These are phyloP conservation scores for Oreochromis mossambicus DNA, from an alignment of 2,797 vertebrate species.

Conservation along the genomic window DNA sequence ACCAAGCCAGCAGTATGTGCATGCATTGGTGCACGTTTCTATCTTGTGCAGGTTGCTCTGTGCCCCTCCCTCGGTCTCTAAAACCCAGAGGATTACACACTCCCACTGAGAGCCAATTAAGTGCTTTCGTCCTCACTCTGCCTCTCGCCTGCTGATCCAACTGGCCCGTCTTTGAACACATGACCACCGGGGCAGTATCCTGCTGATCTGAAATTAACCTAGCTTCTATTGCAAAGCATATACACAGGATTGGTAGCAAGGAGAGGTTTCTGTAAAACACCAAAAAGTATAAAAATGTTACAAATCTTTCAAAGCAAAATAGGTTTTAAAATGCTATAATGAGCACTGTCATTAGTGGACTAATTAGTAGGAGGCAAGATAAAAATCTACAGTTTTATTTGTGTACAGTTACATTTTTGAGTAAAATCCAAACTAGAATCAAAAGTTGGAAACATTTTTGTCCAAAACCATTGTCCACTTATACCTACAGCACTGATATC, in stretches of 20 bases:
- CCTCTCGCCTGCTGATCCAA: slow-evolving; percentile 18
- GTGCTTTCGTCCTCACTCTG: slow-evolving; percentile 33
- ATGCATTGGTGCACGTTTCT: neutral
- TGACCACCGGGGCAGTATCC: neutral
- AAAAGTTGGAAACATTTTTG: neutral
- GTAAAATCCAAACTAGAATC: neutral
- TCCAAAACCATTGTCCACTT: neutral
- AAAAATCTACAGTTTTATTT: neutral
- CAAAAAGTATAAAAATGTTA: neutral
- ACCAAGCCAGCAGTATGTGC: neutral
- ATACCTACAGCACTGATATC: neutral
- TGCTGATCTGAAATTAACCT: neutral
- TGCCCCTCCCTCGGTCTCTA: neutral
- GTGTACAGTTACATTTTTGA: neutral
- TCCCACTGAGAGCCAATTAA: slow-evolving; percentile 65
- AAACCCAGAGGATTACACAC: slow-evolving; percentile 59
- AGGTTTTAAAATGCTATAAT: neutral
- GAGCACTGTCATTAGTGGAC: neutral
- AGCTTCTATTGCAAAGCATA: neutral
- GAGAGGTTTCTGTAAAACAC: neutral
- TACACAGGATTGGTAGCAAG: neutral
- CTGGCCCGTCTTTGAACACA: slow-evolving; percentile 14
- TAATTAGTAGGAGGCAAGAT: neutral
- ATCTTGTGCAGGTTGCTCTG: neutral
- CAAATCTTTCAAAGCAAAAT: neutral